Conservation (phyloP, 2,797 vertebrate species). For the Tenualosa ilisha region DNA sequence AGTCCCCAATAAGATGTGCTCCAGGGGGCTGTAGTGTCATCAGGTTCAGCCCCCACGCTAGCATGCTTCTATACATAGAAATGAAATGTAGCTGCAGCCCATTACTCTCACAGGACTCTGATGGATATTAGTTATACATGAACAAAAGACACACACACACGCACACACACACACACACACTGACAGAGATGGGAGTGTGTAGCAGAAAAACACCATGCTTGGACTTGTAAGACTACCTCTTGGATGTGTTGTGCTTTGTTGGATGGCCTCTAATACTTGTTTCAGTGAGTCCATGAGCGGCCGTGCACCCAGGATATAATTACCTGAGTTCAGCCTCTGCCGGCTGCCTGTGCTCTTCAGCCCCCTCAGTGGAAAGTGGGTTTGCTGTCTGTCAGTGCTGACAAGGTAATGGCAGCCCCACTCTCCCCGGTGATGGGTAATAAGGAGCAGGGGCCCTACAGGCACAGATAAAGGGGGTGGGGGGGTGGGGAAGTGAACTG, state of each 20-base stretch:
- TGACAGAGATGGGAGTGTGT: background rate
- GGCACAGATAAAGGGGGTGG: background rate
- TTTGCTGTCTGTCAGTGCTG: slow-evolving; percentile 43
- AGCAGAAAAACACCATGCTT: background rate
- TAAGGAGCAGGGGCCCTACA: slow-evolving; percentile 49
- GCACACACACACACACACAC: background rate
- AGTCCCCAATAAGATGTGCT: background rate
- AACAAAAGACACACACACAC: background rate
- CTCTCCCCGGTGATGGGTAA: slow-evolving; percentile 48
- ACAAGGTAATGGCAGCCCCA: slow-evolving; percentile 45
- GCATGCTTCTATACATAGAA: background rate
- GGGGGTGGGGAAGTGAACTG: background rate
- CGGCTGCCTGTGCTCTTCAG: slow-evolving; percentile 21
- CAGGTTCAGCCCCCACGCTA: background rate
- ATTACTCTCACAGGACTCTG: background rate
- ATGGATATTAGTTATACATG: background rate
- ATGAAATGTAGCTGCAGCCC: background rate
- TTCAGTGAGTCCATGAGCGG: slow-evolving; percentile 36
- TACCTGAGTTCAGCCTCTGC: slow-evolving; percentile 44
- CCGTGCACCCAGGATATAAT: slow-evolving; percentile 38
- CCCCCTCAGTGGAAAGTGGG: slow-evolving; percentile 32
- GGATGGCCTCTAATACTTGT: slow-evolving; percentile 24
- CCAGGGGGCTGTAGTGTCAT: background rate
- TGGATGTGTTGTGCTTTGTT: slow-evolving; percentile 13
- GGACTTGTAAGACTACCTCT: background rate